Conservation (phyloP, 2,888 invertebrate genomes). For the Oscheius onirici region DNA sequence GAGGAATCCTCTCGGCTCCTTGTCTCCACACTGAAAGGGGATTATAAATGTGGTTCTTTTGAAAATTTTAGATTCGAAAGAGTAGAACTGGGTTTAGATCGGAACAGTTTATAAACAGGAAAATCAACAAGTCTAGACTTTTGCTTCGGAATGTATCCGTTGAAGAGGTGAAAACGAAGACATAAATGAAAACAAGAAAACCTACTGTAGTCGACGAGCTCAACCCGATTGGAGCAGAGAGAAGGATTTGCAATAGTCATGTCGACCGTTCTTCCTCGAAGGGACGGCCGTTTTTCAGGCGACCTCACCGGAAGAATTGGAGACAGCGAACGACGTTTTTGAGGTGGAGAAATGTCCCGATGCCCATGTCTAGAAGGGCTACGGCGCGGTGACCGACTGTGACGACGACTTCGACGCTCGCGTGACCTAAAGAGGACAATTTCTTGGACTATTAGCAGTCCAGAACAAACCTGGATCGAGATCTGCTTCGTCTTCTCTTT, state of each 20-base stretch:
- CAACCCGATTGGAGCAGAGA: neutral
- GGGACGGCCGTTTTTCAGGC: neutral
- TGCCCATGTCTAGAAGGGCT: too few relatives aligned
- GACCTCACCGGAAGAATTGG: too few relatives aligned
- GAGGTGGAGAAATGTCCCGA: too few relatives aligned
- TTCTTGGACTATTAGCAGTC: neutral
- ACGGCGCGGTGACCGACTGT: neutral
- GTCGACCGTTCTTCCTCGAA: conserved; percentile 1
- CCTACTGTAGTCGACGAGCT: conserved; percentile 18
- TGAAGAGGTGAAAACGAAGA: neutral
- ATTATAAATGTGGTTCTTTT: too few relatives aligned
- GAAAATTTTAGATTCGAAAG: neutral
- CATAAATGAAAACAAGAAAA: neutral
- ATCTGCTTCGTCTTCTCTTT: neutral
- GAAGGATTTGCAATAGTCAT: neutral
- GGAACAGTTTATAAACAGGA: too few relatives aligned
- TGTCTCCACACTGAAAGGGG: conserved; percentile 22
- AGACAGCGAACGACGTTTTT: neutral
- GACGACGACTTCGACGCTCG: neutral
- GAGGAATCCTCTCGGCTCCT: conserved; percentile 26
- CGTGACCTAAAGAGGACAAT: neutral
- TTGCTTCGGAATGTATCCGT: neutral
- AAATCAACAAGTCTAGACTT: too few relatives aligned
- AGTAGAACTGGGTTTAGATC: neutral
- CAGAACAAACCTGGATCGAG: conserved; percentile 10